Evolutionary conservation across 2,113 vertebrate genomes (phyloP).

Genomic region (Ellobius talpinus): DNA sequence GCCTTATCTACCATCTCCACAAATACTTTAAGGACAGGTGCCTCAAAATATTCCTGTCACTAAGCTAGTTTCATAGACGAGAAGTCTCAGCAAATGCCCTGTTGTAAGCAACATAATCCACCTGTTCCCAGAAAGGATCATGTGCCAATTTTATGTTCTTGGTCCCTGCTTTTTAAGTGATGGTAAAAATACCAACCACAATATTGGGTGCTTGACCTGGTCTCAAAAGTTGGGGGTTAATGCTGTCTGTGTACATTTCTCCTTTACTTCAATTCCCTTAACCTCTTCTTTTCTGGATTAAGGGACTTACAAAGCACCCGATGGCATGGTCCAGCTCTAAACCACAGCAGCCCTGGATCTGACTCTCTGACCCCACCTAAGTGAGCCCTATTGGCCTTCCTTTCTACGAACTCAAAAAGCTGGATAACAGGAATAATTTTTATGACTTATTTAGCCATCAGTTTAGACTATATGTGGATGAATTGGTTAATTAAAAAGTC

Average conservation of each 20-base stretch:
- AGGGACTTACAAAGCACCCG: background rate
- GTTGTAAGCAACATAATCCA: conserved; percentile 78
- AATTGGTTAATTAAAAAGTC: background rate
- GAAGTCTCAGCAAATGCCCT: conserved; percentile 88
- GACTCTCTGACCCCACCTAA: background rate
- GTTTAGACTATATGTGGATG: background rate
- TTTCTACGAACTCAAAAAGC: conserved; percentile 37
- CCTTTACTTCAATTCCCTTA: background rate
- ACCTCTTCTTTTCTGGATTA: background rate
- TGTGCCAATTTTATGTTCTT: conserved; percentile 70
- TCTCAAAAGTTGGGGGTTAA: background rate
- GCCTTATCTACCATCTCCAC: conserved; percentile 76
- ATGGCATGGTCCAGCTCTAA: no score
- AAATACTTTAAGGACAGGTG: conserved; percentile 90
- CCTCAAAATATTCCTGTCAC: conserved; percentile 85
- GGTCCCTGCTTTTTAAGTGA: conserved; percentile 23
- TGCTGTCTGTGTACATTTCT: background rate
- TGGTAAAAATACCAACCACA: background rate
- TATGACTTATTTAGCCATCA: background rate
- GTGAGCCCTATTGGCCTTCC: background rate
- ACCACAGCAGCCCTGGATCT: background rate
- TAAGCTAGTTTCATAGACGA: conserved; percentile 89
- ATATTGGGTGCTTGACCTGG: background rate
- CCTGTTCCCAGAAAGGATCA: conserved; percentile 84
- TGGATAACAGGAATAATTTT: background rate